These are phyloP conservation scores for Umimayanthus kanabou DNA, from an alignment of 92 coral and sea anemone genomes.

Conservation along the genomic window DNA sequence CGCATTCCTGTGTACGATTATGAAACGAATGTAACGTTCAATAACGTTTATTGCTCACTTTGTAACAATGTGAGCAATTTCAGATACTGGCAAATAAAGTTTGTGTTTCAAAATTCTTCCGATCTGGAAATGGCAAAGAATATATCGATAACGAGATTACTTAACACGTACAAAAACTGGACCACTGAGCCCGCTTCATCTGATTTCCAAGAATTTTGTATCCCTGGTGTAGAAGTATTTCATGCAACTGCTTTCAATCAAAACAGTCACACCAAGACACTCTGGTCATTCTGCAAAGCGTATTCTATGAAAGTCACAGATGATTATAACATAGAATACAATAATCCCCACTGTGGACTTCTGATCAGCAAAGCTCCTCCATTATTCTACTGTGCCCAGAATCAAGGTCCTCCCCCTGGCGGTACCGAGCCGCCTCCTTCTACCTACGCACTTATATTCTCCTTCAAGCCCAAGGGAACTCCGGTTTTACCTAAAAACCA, in stretches of 20 bases:
- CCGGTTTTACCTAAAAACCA: not conserved
- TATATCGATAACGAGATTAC: not conserved
- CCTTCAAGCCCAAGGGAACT: not conserved
- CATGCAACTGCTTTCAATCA: not conserved
- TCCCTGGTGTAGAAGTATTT: not conserved
- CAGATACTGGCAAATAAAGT: constrained; percentile 5
- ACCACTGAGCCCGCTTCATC: not conserved
- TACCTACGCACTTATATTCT: not conserved
- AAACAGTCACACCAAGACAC: not conserved
- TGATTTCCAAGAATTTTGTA: not conserved
- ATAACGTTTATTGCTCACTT: not conserved
- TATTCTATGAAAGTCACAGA: not conserved
- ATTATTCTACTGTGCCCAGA: not conserved
- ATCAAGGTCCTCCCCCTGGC: not conserved
- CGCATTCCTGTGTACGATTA: constrained; percentile 8
- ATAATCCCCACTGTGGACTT: constrained; percentile 6
- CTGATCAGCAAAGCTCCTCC: not conserved
- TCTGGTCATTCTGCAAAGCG: not conserved
- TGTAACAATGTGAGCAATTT: not conserved
- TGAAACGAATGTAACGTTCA: not conserved
- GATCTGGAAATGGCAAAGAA: not conserved
- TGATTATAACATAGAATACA: not conserved
- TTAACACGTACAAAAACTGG: not conserved
- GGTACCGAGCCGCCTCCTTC: not conserved
- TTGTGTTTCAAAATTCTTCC: not conserved